Evolutionary conservation across 2,888 invertebrate species (phyloP), one percentile per base, ranked within the genome.

Genomic region (Iselma pallidipennis): DNA sequence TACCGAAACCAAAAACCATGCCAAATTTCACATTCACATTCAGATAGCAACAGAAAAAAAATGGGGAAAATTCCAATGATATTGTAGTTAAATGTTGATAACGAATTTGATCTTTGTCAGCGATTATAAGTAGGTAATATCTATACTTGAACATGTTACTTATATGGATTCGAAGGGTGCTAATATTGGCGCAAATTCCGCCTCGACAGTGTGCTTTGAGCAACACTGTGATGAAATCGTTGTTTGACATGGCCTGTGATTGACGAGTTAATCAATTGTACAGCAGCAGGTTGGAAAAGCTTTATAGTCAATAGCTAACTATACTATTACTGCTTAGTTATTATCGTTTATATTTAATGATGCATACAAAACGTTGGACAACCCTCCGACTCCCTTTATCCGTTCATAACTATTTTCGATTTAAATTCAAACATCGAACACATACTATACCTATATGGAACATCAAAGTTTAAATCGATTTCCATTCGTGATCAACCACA

Each of bases 241-340:
- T 70, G 70, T 73, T 73, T 69, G 69, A 66, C 65, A 58, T 66
- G 66, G 71, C 62, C 67, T 71, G 70, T 74, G 74, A 74, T 74
- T 73, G 74, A 75, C 71, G 69, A 74, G 67, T 71, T 65, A 61
- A 65, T 61, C 59, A 61, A 61, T 61, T 57, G 59, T 52, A 65
- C 57, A 52, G 50, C 21, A 45, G 21, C 56, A 52, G 59, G 58
- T 59, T 49, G 63, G 52, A 29, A 62, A 45, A 21, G 7, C 45
- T 45, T 21, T 45, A 45, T 16, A 42, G 19, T 42, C 19, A 19
- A 42, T 42, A 42, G 42, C 9, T 42, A 9, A 31, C 55, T 50
- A 54, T 16, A 37, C 55, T 31, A 37, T 49, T 56, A 23, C 56
- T 63, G 56, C 57, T 59, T 56, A 53, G 59, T 59, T 63, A 63